Evolutionary conservation across 2,888 invertebrate species (phyloP).

Genomic region (Drosophila formosana): DNA sequence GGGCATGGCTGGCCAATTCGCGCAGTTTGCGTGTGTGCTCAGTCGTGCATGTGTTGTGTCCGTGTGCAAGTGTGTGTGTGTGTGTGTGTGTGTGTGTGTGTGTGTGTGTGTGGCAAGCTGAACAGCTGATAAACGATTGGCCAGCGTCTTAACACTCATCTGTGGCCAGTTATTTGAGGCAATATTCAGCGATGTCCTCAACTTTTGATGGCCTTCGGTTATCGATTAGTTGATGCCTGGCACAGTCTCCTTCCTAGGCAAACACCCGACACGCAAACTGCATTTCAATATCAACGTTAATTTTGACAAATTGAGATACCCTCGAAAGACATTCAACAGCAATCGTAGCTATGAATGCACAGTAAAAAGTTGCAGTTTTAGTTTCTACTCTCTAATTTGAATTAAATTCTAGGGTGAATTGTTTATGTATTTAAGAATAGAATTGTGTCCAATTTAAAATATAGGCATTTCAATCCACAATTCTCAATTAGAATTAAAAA

Average conservation of each 20-base stretch:
- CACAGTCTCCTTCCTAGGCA: not conserved
- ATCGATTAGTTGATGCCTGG: constrained; percentile 5
- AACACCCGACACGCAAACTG: constrained; percentile 7
- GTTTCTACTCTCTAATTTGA: no score
- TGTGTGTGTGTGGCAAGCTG: not conserved
- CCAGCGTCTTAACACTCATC: constrained; percentile 13
- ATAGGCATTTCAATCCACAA: no score
- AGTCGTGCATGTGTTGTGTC: constrained; percentile 45
- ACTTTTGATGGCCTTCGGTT: not conserved
- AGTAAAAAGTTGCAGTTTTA: no score
- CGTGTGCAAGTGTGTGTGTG: not conserved
- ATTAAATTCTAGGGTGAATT: no score
- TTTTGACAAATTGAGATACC: not conserved
- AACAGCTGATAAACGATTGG: constrained; percentile 29
- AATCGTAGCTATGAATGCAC: no score
- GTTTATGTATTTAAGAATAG: no score
- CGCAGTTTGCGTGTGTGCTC: constrained; percentile 51
- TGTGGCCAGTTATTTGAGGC: constrained; percentile 1
- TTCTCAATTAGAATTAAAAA: no score
- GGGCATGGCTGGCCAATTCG: not conserved
- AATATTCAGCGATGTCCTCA: not conserved
- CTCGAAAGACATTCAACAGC: not conserved
- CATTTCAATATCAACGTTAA: constrained; percentile 27
- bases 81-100: constrained; percentile 17
- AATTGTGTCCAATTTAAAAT: no score